Percentiles rank a stretch among this genome's conserved stretches.
Conservation (phyloP, 1,140 invertebrate genomes). For the Archegozetes longisetosus region DNA sequence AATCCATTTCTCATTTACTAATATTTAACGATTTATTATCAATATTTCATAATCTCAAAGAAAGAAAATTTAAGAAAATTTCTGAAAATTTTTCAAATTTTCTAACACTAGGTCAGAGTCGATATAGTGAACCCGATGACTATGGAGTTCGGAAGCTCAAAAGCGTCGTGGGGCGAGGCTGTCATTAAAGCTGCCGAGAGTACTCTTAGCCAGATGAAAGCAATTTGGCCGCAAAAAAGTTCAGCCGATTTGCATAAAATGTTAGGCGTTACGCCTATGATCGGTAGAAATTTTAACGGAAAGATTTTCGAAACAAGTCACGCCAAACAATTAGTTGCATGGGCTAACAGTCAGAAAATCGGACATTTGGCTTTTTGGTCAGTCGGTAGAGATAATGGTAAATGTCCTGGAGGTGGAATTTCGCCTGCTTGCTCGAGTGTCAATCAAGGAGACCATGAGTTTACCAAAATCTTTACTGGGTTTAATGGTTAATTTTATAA, state of each 20-base stretch:
- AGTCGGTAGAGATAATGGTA: conserved; percentile 22
- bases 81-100: too few relatives aligned
- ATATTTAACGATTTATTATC: too few relatives aligned
- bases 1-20: too few relatives aligned
- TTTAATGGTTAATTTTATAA: not conserved
- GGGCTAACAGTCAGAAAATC: conserved; percentile 20
- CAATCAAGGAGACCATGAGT: conserved; percentile 6
- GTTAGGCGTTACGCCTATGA: conserved; percentile 24
- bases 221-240: conserved; percentile 22
- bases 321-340: conserved; percentile 20
- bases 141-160: conserved; percentile 21
- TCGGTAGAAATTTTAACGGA: conserved; percentile 24
- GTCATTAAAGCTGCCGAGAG: conserved; percentile 19
- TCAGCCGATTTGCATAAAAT: conserved; percentile 19
- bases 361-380: conserved; percentile 23
- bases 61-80: too few relatives aligned
- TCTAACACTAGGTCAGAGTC: conserved; percentile 20
- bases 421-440: conserved; percentile 12
- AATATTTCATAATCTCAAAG: too few relatives aligned
- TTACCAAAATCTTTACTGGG: conserved; percentile 9
- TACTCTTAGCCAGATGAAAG: conserved; percentile 20
- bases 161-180: conserved; percentile 20
- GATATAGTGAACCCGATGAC: conserved; percentile 24
- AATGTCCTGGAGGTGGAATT: conserved; percentile 12
- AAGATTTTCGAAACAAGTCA: conserved; percentile 18